Conservation (phyloP, 2,888 invertebrate genomes). For the Cerceris ruficornis region DNA sequence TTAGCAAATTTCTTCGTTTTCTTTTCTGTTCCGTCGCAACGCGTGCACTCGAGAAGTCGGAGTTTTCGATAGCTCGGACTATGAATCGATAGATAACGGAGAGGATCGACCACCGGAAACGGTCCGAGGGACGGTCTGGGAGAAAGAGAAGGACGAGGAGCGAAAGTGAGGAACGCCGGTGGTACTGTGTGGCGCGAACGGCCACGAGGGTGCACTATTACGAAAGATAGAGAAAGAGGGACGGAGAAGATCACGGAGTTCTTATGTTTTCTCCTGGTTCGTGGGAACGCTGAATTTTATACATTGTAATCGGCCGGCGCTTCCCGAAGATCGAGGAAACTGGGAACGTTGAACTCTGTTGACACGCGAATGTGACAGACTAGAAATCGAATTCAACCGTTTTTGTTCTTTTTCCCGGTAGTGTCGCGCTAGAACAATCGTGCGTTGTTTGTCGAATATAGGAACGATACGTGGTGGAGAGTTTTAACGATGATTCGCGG, state of each 20-base stretch:
- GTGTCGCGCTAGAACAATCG: constrained; percentile 6
- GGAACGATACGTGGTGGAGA: not conserved
- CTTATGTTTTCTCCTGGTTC: constrained; percentile 43
- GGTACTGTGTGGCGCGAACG: not conserved
- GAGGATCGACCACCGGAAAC: not conserved
- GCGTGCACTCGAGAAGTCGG: constrained; percentile 39
- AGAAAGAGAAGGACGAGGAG: not conserved
- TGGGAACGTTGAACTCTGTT: not conserved
- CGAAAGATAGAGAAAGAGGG: constrained; percentile 11
- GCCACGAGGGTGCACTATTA: constrained; percentile 30
- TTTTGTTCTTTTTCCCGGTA: not conserved
- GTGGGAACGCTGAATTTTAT: constrained; percentile 5
- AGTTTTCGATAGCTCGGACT: not conserved
- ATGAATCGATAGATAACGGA: constrained; percentile 12
- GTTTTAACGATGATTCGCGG: constrained; percentile 14
- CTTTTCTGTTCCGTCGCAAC: constrained; percentile 40
- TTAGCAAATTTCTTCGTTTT: too few species aligned
- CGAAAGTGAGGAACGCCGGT: constrained; percentile 20
- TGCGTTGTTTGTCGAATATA: not conserved
- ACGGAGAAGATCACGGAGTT: constrained; percentile 26
- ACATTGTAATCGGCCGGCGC: constrained; percentile 24
- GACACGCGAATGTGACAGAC: constrained; percentile 7
- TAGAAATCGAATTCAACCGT: not conserved
- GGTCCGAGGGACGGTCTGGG: not conserved
- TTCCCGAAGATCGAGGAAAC: not conserved